These are phyloP conservation scores for Opisthograptis luteolata DNA, from an alignment of 2,888 invertebrate genomes.

Conservation along the genomic window DNA sequence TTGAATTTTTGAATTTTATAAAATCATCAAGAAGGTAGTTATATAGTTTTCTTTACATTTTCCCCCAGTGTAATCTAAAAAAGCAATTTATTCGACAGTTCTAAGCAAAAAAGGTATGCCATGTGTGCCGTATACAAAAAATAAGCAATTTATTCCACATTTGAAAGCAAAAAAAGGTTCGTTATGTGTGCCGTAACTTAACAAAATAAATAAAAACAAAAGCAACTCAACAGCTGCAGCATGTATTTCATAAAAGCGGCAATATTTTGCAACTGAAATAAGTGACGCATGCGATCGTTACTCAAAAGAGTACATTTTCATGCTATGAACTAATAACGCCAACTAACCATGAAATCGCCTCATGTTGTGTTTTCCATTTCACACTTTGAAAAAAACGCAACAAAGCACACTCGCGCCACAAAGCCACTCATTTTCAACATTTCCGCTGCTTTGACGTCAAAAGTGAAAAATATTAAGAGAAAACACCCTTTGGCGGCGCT, in stretches of 20 bases:
- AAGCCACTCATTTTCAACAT: conserved; percentile 66
- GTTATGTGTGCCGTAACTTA: background rate
- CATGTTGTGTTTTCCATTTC: conserved; percentile 74
- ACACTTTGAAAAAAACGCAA: conserved; percentile 58
- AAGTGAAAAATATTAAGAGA: conserved; percentile 44
- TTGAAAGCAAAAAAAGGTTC: background rate
- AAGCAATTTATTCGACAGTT: too few relatives aligned
- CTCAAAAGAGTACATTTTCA: conserved; percentile 43
- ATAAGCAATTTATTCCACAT: too few relatives aligned
- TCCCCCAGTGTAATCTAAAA: too few relatives aligned
- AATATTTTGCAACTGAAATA: conserved; percentile 13
- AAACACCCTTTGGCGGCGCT: conserved; percentile 28
- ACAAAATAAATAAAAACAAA: conserved; percentile 15
- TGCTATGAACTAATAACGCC: conserved; percentile 62
- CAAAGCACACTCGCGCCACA: conserved; percentile 62
- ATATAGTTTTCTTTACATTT: too few relatives aligned
- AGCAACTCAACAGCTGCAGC: background rate
- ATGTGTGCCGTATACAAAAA: too few relatives aligned
- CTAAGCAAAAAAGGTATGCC: too few relatives aligned
- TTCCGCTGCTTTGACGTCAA: conserved; percentile 61
- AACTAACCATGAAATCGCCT: conserved; percentile 81
- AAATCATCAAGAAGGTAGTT: too few relatives aligned
- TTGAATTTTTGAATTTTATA: too few relatives aligned
- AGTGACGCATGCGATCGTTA: conserved; percentile 36
- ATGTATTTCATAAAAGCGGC: conserved; percentile 10